Evolutionary conservation across 1,140 invertebrate species (phyloP).

Genomic region (Bombus huntii): DNA sequence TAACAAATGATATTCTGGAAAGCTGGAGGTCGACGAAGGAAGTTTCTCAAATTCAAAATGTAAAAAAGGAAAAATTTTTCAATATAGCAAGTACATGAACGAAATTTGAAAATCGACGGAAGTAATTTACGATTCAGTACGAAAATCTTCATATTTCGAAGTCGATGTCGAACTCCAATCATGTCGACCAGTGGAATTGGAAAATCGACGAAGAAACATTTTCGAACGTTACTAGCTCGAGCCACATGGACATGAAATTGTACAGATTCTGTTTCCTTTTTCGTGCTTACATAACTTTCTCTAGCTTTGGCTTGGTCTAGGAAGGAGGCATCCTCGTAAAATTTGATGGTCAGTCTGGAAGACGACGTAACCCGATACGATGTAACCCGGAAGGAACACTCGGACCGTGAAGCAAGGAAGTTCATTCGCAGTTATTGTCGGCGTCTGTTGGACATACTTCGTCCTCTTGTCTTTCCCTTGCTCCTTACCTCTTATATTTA

Average conservation of each 20-base stretch:
- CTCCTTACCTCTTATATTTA: conserved; percentile 55
- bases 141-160: too few relatives aligned
- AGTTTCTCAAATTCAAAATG: not conserved
- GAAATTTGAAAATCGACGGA: not conserved
- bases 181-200: not conserved
- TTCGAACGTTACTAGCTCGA: not conserved
- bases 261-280: not conserved
- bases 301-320: not conserved
- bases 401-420: conserved; percentile 59
- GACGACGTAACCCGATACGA: not conserved
- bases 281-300: conserved; percentile 46
- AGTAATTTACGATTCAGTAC: too few relatives aligned
- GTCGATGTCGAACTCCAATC: too few relatives aligned
- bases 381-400: conserved; percentile 49
- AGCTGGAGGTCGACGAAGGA: not conserved
- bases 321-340: conserved; percentile 52
- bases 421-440: conserved; percentile 59
- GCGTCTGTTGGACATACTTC: conserved; percentile 47
- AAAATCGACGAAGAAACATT: not conserved
- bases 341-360: conserved; percentile 58
- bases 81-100: too few relatives aligned
- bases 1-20: not conserved
- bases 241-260: too few relatives aligned
- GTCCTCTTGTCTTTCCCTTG: not conserved
- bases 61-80: not conserved